These are phyloP conservation scores for Beroe ovata DNA, from an alignment of 37 sponge, comb jelly and placozoan genomes.

Conservation along the genomic window DNA sequence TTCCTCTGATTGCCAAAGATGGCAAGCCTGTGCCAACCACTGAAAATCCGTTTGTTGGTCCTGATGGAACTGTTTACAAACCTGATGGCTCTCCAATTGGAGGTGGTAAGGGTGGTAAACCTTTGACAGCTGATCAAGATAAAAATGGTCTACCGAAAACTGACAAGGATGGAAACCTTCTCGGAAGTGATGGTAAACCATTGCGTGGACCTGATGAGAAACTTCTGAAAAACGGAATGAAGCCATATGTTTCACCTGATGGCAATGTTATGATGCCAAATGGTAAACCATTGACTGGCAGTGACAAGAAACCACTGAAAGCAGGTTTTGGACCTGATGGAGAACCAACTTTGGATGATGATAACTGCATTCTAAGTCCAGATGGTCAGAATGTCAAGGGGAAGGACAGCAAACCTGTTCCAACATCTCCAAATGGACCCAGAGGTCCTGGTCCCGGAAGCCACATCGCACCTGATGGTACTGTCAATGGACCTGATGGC, in stretches of 20 bases:
- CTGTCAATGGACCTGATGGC: conserved; percentile 36
- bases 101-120: conserved; percentile 64
- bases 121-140: conserved; percentile 49
- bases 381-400: conserved; percentile 58
- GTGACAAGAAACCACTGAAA: conserved; percentile 60
- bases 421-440: conserved; percentile 50
- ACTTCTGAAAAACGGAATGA: conserved; percentile 41
- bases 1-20: conserved; percentile 27
- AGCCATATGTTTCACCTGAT: conserved; percentile 65
- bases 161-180: conserved; percentile 59
- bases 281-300: conserved; percentile 45
- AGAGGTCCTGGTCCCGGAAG: conserved; percentile 60
- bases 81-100: conserved; percentile 62
- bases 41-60: conserved; percentile 56
- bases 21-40: conserved; percentile 39
- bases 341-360: not conserved
- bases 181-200: conserved; percentile 63
- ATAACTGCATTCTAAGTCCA: conserved; percentile 34
- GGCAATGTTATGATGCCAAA: conserved; percentile 66
- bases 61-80: conserved; percentile 65
- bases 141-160: conserved; percentile 48
- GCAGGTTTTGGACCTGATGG: conserved; percentile 52
- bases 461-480: conserved; percentile 63
- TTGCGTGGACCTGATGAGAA: conserved; percentile 59
- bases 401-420: conserved; percentile 48